Base-by-base conservation (phyloP, 2,888 invertebrate species). In the Machimus rusticus region DNA sequence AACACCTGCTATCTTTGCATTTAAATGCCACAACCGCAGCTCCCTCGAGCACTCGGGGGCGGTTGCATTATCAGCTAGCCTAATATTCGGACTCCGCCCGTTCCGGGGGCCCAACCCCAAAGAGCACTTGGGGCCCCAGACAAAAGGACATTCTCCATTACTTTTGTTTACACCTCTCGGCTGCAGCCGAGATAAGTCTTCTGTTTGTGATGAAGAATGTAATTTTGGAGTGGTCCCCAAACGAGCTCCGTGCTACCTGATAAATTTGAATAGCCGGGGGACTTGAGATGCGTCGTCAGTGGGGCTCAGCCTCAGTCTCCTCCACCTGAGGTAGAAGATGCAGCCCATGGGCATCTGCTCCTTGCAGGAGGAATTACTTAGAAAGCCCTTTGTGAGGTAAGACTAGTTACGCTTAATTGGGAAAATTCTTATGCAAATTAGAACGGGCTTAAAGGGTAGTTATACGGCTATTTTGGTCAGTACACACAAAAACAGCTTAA, bases 1-100 rank as follows among this genome's bases (percentile, higher is more conserved):
- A 82, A 66, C 82, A 82, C 82, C 82, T 82, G 82, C 82, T 82
- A 37, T 82, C 57, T 23, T 66, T 66, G 66, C 82, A 66, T 82
- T 82, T 82, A 82, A 82, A 57, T 57, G 82, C 37, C 37, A 37
- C 57, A 37, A 37, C 46, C 34, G 16, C 14, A 39, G 34, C 31
- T 66, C 37, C 39, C 19, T 34, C 16, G 12, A 28, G 76, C 6
- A 19, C n/a, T 19, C 16, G 37, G 39, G 14, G 28, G 39, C 9
- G 39, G 8, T 5, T 34, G 37, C 28, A 34, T 76, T 79, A 28
- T 14, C 79, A 12, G 39, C 16, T 79, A 12, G 23, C 79, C 16
- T 16, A 46, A 79, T 51, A 79, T 39, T 28, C 79, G 43, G 37
- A 39, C 79, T 39, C 51, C 23, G 19, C 23, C 16, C 28, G 5